Conservation (phyloP, 2,113 vertebrate species). For the Phycodurus eques region DNA sequence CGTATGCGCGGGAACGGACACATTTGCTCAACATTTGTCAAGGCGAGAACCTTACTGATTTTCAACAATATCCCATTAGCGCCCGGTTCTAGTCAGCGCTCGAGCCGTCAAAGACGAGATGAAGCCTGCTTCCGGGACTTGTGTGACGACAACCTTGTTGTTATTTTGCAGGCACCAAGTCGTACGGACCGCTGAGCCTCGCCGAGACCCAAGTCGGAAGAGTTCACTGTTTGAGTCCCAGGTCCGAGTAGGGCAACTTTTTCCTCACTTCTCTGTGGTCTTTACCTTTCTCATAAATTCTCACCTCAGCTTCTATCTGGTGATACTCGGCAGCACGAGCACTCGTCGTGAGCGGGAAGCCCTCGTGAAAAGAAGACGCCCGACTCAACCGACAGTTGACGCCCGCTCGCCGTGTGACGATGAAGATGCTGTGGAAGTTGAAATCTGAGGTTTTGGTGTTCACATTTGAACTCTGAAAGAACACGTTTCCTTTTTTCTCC, state of each 20-base stretch:
- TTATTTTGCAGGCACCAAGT: constrained; percentile 50
- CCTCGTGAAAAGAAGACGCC: constrained; percentile 6
- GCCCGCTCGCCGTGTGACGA: not conserved
- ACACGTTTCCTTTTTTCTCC: not conserved
- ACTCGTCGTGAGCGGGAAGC: constrained; percentile 26
- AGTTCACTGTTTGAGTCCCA: constrained; percentile 36
- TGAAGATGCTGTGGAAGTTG: constrained; percentile 61
- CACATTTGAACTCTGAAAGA: not conserved
- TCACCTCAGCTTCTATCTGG: not conserved
- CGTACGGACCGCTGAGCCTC: constrained; percentile 27
- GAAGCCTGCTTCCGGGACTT: no score
- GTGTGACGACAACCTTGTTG: no score
- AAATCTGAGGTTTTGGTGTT: constrained; percentile 25
- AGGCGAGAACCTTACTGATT: no score
- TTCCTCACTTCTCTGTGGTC: not conserved
- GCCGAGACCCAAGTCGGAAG: constrained; percentile 47
- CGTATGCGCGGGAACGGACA: not conserved
- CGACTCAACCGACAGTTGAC: not conserved
- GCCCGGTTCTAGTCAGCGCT: no score
- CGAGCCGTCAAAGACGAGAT: no score
- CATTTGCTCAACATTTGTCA: not conserved
- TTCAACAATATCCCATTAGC: no score
- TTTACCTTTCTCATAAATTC: not conserved
- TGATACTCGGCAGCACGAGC: constrained; percentile 44
- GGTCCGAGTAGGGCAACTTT: constrained; percentile 46